Evolutionary conservation across 2,113 vertebrate genomes (phyloP), one percentile per base, ranked within the genome.

Genomic region (Gobiocypris rarus): DNA sequence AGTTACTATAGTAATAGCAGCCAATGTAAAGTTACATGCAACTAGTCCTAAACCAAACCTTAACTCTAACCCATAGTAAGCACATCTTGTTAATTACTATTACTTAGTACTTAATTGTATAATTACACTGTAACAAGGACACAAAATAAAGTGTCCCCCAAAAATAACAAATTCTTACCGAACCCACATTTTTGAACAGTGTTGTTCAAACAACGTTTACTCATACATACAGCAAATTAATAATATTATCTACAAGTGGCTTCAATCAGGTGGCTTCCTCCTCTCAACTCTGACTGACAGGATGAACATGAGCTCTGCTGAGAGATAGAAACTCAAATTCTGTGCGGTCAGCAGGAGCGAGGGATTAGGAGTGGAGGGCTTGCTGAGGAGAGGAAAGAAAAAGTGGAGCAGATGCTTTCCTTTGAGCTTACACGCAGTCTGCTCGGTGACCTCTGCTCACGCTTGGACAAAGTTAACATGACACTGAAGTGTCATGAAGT

Each of bases 321-420:
- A 81, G 77, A 80, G 69, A 83, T 22, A 38, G 34, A 71, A 71
- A 61, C 56, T 59, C 43, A 15, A 17, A 76, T 75, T 76, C 80
- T 70, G 65, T 82, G 82, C 5, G 71, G 73, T 65, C 71, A 75
- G 82, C 58, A 76, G 82, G 82, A 38, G 70, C 17, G 22, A 65
- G 11, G 71, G 82, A 63, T 83, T 74, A 75, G 14, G 41, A 50
- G 38, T 22, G 71, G 41, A 52, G 56, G 38, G 58, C 38, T 45
- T 63, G 82, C 82, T 75, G 73, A 63, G 74, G 38, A 48, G 58
- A 14, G 61, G 59, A 58, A 58, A 56, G 75, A 26, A 70, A 78
- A 69, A 78, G 38, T 15, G 24, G 59, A 58, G 54, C 63, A 61
- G 83, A 71, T 59, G 63, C 65, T 52, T 79, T 63, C 83, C 54